Evolutionary conservation across 2,113 vertebrate species (phyloP).

Genomic region (Tragelaphus imberbis): DNA sequence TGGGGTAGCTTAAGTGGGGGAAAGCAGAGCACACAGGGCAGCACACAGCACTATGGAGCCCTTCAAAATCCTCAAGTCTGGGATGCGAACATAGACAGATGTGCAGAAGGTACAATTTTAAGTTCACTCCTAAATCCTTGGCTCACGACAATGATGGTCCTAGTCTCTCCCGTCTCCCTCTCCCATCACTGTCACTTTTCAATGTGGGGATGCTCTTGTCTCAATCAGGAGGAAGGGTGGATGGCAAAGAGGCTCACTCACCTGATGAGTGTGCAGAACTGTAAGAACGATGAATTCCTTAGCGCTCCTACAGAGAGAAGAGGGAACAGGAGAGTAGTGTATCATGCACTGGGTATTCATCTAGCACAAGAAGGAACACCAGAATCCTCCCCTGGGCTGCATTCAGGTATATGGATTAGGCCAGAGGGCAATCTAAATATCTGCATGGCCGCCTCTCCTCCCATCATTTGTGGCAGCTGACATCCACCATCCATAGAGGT

Average conservation of each 20-base stretch:
- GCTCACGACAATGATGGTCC: background rate
- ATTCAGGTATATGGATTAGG: slow-evolving; percentile 48
- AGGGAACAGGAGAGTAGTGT: slow-evolving; percentile 66
- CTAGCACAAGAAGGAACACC: slow-evolving; percentile 49
- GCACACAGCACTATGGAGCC: background rate
- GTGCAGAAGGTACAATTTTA: background rate
- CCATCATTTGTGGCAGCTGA: background rate
- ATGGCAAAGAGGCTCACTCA: slow-evolving; percentile 75
- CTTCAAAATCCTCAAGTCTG: slow-evolving; percentile 1
- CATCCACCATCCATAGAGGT: background rate
- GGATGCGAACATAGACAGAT: background rate
- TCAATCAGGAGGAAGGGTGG: background rate
- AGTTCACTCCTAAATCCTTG: background rate
- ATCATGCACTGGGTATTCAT: slow-evolving; percentile 55
- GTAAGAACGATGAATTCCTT: slow-evolving; percentile 94
- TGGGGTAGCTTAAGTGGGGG: background rate
- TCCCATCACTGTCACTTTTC: background rate
- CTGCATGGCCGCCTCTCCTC: background rate
- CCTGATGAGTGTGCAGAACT: slow-evolving; percentile 96
- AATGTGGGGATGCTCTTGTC: background rate
- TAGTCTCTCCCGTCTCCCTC: background rate
- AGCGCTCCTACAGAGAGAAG: slow-evolving; percentile 86
- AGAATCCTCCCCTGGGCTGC: slow-evolving; percentile 51
- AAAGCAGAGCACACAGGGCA: background rate
- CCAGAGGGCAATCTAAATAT: slow-evolving; percentile 20